Evolutionary conservation across 2,797 vertebrate species (phyloP).

Genomic region (Saxicola maurus): DNA sequence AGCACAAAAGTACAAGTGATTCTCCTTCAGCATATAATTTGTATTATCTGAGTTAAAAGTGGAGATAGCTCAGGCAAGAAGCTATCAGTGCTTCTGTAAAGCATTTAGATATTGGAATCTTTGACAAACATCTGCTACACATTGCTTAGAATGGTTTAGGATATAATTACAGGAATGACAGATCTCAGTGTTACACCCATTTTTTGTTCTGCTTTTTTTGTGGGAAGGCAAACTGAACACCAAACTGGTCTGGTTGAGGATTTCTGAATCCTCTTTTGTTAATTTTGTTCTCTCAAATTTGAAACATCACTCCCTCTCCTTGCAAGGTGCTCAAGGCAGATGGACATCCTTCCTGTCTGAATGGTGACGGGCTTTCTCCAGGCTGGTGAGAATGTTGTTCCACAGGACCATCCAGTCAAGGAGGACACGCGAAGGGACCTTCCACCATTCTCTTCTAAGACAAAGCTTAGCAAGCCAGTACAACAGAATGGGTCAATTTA

Average conservation of each 20-base stretch:
- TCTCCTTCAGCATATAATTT: neutral
- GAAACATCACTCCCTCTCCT: neutral
- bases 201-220: conserved; percentile 34
- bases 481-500: conserved; percentile 64
- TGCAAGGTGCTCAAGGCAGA: conserved; percentile 10
- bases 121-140: conserved; percentile 45
- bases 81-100: neutral
- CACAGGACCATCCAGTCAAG: conserved; percentile 47
- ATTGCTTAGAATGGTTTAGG: neutral
- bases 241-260: conserved; percentile 1
- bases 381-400: conserved; percentile 12
- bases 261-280: conserved; percentile 4
- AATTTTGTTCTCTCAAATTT: conserved; percentile 41
- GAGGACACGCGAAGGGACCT: conserved; percentile 31
- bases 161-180: neutral
- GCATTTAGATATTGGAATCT: conserved; percentile 35
- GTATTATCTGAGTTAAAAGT: neutral
- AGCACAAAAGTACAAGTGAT: neutral
- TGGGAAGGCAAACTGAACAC: conserved; percentile 39
- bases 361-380: conserved; percentile 38
- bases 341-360: conserved; percentile 54
- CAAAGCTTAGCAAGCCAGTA: conserved; percentile 36
- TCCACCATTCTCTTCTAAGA: conserved; percentile 28
- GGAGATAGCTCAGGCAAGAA: neutral
- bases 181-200: neutral